A percentile compares a stretch with the other conserved stretches of the same genome.
phyloP scores from a whole-genome alignment of 37 sponge, comb jelly and placozoan genomes.

The Theonella swinhoei region DNA sequence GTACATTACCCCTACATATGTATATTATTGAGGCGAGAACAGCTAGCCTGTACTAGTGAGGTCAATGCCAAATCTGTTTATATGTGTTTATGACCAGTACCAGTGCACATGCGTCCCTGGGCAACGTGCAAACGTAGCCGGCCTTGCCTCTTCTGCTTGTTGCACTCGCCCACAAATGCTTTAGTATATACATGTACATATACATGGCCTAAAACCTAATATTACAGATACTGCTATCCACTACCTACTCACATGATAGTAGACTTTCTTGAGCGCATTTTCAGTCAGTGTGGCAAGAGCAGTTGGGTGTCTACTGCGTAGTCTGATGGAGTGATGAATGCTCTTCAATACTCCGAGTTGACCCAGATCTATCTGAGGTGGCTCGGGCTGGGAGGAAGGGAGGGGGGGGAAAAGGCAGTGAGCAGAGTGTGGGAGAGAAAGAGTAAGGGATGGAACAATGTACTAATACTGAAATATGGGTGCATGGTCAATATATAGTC shows the following conservation, averaged over 20 bases:
- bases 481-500: not conserved
- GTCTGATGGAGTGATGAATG: slow-evolving; percentile 62
- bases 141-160: too few species aligned
- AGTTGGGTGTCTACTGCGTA: slow-evolving; percentile 38
- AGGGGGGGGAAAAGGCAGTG: too few species aligned
- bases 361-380: slow-evolving; percentile 63
- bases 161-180: too few species aligned
- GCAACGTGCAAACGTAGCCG: too few species aligned
- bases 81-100: too few species aligned
- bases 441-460: not conserved
- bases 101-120: too few species aligned
- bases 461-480: not conserved
- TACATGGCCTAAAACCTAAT: too few species aligned
- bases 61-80: too few species aligned
- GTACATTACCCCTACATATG: too few species aligned
- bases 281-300: slow-evolving; percentile 51
- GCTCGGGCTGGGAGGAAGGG: slow-evolving; percentile 41
- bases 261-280: slow-evolving; percentile 66
- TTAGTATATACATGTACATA: too few species aligned
- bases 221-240: not conserved
- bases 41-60: too few species aligned
- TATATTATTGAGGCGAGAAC: too few species aligned
- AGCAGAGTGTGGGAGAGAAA: not conserved
- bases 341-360: slow-evolving; percentile 50
- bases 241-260: slow-evolving; percentile 42